phyloP scores from a whole-genome alignment of 2,888 invertebrate species.

The Temnothorax unifasciatus region DNA sequence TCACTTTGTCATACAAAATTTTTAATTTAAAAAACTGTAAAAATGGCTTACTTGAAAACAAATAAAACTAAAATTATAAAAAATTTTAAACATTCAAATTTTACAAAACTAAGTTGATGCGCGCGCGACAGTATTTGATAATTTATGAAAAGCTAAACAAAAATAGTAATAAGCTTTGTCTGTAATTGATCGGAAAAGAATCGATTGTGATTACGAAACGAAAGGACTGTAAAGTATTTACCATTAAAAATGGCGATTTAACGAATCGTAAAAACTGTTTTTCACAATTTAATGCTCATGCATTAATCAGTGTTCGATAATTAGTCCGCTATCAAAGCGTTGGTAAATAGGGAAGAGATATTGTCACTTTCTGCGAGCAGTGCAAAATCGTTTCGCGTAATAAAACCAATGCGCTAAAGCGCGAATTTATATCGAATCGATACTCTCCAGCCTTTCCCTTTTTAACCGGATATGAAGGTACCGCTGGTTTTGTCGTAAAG shows the following conservation, averaged over 20 bases:
- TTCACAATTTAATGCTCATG: conserved; percentile 66
- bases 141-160: not conserved
- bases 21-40: not conserved
- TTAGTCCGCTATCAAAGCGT: conserved; percentile 67
- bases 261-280: conserved; percentile 58
- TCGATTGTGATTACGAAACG: not conserved
- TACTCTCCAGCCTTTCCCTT: conserved; percentile 37
- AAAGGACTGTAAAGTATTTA: conserved; percentile 53
- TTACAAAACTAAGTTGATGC: not conserved
- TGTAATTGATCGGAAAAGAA: not conserved
- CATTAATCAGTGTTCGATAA: conserved; percentile 67
- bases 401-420: conserved; percentile 50
- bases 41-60: not conserved
- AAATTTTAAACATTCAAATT: not conserved
- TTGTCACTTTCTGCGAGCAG: conserved; percentile 53
- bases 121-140: not conserved
- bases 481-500: conserved; percentile 11
- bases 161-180: not conserved
- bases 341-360: conserved; percentile 57
- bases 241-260: not conserved
- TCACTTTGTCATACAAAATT: not conserved
- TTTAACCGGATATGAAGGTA: conserved; percentile 34
- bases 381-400: conserved; percentile 67
- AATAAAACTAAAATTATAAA: not conserved
- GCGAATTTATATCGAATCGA: conserved; percentile 44